Base-by-base conservation (phyloP, 1,140 invertebrate species). In the Pseudomyrmex concolor region DNA sequence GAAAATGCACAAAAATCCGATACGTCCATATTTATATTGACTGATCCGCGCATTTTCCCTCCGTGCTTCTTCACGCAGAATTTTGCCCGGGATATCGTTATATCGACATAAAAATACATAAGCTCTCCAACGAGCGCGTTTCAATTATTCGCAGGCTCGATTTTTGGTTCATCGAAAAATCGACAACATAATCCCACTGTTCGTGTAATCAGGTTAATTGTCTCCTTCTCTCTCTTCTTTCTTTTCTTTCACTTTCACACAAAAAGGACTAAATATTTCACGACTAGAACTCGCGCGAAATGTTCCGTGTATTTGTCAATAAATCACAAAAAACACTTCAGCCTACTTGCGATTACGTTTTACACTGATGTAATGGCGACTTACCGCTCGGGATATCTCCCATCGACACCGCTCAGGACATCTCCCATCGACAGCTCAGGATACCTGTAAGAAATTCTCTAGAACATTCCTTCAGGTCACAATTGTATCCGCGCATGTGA, bases 1-100 rank as follows among this genome's bases (percentile, higher is more conserved):
- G 55, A 80, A 80, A 80, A 80, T 80, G 76, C 70, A 80, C 76
- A 80, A 80, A 80, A 80, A 80, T 80, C 66, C 76, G 76, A 80
- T 80, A 80, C 66, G 76, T 80, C 66, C 76, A 80, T 80, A 80
- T 80, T 80, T 80, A 34, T 34, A 80, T 80, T 80, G 76, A 80
- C 76, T 80, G 76, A 80, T 80, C 54, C 66, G 66, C 43, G 66
- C 66, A 70, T 80, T 80, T 71, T 80, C 54, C 76, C 76, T 78
- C 76, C 55, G 70, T 51, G 76, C 51, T 80, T 59, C 76, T 80
- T 71, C 76, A 22, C 74, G 76, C 43, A 54, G 76, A 80, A 80
- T 78, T 78, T 78, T 70, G 43, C 67, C 54, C 66, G 54, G 66
- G 54, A 34, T 45, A 43, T 64, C 54, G 76, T 71, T 80, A 34